Conservation (phyloP, 1,140 invertebrate genomes). For the Rhizoglyphus robini region DNA sequence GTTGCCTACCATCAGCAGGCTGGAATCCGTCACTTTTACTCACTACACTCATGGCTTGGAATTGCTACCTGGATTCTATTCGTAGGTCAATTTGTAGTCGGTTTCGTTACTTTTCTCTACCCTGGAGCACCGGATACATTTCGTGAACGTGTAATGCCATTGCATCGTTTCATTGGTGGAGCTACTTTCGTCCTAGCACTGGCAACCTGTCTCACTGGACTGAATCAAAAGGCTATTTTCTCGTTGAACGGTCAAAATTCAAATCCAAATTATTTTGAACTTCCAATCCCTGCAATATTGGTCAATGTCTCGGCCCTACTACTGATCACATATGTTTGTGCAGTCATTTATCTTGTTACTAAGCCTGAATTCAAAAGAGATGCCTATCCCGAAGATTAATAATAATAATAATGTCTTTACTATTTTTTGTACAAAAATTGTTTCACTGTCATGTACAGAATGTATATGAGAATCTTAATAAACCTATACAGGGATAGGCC, state of each 20-base stretch:
- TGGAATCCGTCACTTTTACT: slow-evolving; percentile 19
- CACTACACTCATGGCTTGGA: slow-evolving; percentile 66
- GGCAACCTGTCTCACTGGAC: slow-evolving; percentile 55
- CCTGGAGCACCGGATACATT: slow-evolving; percentile 22
- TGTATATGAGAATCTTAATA: not conserved
- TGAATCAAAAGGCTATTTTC: slow-evolving; percentile 66
- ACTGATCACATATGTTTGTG: not conserved
- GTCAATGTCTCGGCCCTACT: slow-evolving; percentile 16
- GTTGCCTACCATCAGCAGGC: slow-evolving; percentile 12
- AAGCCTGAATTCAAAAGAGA: slow-evolving; percentile 26
- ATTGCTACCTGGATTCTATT: slow-evolving; percentile 58
- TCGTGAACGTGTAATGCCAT: slow-evolving; percentile 53
- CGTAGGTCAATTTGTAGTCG: slow-evolving; percentile 37
- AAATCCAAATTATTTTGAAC: not conserved
- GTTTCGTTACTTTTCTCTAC: slow-evolving; percentile 26
- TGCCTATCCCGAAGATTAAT: slow-evolving; percentile 60
- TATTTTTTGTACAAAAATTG: no score
- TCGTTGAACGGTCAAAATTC: slow-evolving; percentile 36
- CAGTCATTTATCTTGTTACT: slow-evolving; percentile 14
- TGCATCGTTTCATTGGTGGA: slow-evolving; percentile 64
- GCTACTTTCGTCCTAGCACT: slow-evolving; percentile 56
- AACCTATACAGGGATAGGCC: not conserved
- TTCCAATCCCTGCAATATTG: not conserved
- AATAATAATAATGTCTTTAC: no score
- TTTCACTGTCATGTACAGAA: no score